Evolutionary conservation across 2,888 invertebrate genomes (phyloP), one percentile per base, ranked within the genome.

Genomic region (Morpho achilles): DNA sequence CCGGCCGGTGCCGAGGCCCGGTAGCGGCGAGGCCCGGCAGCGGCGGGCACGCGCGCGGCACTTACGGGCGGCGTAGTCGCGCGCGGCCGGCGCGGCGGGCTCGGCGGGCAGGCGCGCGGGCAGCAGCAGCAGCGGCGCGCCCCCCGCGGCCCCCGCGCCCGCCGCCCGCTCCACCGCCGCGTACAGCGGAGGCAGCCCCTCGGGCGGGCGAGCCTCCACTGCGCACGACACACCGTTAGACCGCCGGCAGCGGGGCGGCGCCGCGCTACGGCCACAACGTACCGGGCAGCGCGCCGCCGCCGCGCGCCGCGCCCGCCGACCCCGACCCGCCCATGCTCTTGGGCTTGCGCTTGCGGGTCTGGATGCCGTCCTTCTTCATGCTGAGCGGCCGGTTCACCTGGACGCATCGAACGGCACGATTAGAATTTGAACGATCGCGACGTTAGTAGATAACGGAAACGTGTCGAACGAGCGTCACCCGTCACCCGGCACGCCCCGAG

Each of bases 331-430:
- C 87, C 86, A 89, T 87, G 75, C 87, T 94, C 85, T 96, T 96
- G 49, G 96, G 96, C 79, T 99, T 98, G 63, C 99, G 93, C 84
- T 99, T 99, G 66, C 99, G 92, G 55, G 98, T 98, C 90, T 99
- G 99, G 77, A 99, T 99, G 50, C 98, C 98, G 69, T 99, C 99
- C 87, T 99, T 99, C 88, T 98, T 99, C 99, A 99, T 99, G 71
- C 98, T 97, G 70, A 97, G 91, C 56, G 99, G 99, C 67, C 99
- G 95, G 84, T 96, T 96, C 62, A 98, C 96, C 97, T 98, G 92
- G 66, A 78, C 77, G 57, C 32, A 55, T 47, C 22, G 6, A 32
- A 32, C 5, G 5, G 3, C 5, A 32, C 5, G 3, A 5, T 32
- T 5, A 32, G 5, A 32, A 32, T 32, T 5, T 5, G 32, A 32